Base-by-base conservation (phyloP, 2,888 invertebrate species). In the Eledona agricola region DNA sequence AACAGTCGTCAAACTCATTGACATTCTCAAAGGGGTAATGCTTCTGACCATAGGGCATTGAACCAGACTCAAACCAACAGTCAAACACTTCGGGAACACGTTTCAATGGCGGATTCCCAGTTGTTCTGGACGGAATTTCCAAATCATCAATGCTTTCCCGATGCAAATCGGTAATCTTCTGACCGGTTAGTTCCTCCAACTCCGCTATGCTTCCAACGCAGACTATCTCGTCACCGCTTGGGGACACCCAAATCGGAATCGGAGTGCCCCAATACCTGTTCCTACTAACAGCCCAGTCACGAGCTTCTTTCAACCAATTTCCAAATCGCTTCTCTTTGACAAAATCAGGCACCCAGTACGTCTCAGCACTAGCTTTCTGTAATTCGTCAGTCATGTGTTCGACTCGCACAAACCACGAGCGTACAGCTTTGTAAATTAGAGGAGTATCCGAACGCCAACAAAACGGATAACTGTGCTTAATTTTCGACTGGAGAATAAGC, bases 221-320 rank as follows among this genome's bases (percentile, higher is more conserved):
- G 4, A 97, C 86, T n/a, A 93, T 79, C 80, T 98, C 98, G 71
- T 93, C 89, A 9, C 90, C 89, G 73, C 90, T 93, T 7, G 88
- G 85, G 1, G 96, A 96, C 31, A 92, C 83, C 99, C 99, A 99
- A 50, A 99, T 79, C 1, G 99, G 99, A 60, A 99, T 97, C 0
- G 99, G 99, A 20, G 97, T 99, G 28, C 99, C 99, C 98, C 98
- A 99, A 74, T 96, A 99, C 17, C 99, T 86, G 76, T 99, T 99
- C 29, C 99, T 82, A 70, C 96, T 97, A 13, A 99, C 86, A 9
- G 96, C 96, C 97, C 98, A 98, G 78, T 99, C 99, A 43, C 97
- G 84, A 0, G 99, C 98, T 37, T 98, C 97, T 43, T 87, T 84
- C 46, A 99, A 78, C 99, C 99, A 99, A 77, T 99, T 99, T 2